These are phyloP conservation scores for Eretmodus cyanostictus DNA, from an alignment of 2,113 vertebrate species.

Conservation along the genomic window DNA sequence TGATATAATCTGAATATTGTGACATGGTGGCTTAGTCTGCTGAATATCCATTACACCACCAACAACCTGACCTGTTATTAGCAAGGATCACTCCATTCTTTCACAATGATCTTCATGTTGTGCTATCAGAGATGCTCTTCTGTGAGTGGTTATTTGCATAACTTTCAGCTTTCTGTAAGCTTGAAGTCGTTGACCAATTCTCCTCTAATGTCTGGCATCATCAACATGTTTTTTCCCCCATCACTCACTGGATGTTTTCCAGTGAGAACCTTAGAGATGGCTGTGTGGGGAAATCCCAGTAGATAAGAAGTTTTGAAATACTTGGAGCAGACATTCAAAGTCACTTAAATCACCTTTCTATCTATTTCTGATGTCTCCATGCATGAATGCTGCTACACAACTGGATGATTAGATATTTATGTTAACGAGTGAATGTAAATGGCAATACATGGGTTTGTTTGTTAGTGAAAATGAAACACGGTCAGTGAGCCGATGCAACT, in stretches of 20 bases:
- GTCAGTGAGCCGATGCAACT: neutral
- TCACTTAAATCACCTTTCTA: neutral
- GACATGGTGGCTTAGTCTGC: neutral
- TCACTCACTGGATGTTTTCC: neutral
- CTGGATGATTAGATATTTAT: neutral
- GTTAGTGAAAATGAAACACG: neutral
- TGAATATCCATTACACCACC: neutral
- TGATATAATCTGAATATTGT: neutral
- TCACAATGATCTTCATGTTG: neutral
- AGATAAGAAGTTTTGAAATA: neutral
- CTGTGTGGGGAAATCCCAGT: neutral
- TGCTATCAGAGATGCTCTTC: neutral
- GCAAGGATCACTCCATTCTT: neutral
- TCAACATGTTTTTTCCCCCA: neutral
- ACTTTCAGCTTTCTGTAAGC: neutral
- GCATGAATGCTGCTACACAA: neutral
- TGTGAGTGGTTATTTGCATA: neutral
- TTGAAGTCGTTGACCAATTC: neutral
- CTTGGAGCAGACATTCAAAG: neutral
- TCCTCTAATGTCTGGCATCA: neutral
- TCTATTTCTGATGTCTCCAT: neutral
- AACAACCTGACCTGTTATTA: neutral
- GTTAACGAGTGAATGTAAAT: neutral
- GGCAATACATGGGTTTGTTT: neutral
- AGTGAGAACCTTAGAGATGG: neutral